phyloP scores from a whole-genome alignment of 2,888 invertebrate species.

The Cheilosia pagana region DNA sequence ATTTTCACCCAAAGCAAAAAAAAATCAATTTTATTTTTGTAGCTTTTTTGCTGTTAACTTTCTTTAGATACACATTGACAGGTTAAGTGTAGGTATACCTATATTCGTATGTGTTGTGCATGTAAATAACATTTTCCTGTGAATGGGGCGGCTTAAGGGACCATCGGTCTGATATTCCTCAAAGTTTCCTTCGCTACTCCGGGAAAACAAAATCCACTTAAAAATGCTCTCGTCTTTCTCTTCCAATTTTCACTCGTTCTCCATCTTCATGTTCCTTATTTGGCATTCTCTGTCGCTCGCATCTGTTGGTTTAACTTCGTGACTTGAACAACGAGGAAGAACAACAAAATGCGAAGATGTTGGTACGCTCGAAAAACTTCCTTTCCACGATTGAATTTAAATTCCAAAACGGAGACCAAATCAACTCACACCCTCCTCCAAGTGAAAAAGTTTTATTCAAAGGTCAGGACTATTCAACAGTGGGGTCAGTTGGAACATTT shows the following conservation, averaged over 20 bases:
- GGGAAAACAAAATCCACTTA: constrained; percentile 72
- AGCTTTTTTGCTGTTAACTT: constrained; percentile 20
- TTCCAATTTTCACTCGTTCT: constrained; percentile 16
- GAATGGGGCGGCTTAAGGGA: constrained; percentile 22
- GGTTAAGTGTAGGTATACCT: constrained; percentile 36
- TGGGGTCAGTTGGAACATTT: constrained; percentile 4
- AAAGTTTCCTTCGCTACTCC: constrained; percentile 18
- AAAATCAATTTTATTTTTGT: constrained; percentile 63
- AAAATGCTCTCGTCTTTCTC: constrained; percentile 44
- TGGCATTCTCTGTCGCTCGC: constrained; percentile 33
- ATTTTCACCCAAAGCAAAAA: constrained; percentile 47
- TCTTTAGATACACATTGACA: constrained; percentile 52
- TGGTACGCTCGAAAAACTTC: constrained; percentile 47
- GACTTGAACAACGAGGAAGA: constrained; percentile 35
- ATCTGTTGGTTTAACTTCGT: constrained; percentile 53
- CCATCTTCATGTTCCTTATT: constrained; percentile 3
- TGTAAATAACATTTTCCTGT: constrained; percentile 1
- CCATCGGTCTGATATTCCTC: constrained; percentile 20
- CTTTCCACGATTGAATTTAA: constrained; percentile 68
- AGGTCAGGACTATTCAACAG: constrained; percentile 10
- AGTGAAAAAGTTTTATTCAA: constrained; percentile 6
- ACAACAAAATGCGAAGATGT: constrained; percentile 69
- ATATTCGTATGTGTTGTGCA: constrained; percentile 1
- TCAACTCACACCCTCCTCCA: constrained; percentile 41
- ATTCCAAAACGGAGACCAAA: constrained; percentile 53